Conservation (phyloP, 2,797 vertebrate genomes). For the Anniella stebbinsi region DNA sequence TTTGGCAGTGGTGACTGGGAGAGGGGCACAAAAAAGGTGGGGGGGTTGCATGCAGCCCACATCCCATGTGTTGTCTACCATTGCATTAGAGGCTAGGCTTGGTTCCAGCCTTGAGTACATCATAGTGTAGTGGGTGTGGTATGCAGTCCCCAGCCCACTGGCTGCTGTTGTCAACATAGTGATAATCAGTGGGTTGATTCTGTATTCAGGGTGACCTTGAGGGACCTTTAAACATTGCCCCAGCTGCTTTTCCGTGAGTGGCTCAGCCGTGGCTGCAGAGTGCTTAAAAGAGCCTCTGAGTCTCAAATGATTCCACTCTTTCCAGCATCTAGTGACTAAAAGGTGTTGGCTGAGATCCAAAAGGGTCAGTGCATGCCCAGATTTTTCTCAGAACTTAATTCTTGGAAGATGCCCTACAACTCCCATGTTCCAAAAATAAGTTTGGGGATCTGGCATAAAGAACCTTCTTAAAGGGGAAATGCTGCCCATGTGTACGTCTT, state of each 20-base stretch:
- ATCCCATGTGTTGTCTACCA: too few species aligned
- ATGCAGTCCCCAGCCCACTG: not conserved
- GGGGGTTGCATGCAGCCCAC: too few species aligned
- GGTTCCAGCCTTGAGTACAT: not conserved
- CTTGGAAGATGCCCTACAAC: not conserved
- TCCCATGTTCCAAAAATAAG: constrained; percentile 2
- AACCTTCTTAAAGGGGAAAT: not conserved
- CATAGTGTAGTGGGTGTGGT: not conserved
- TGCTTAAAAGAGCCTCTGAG: not conserved
- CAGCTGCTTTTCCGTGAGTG: not conserved
- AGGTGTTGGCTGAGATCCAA: not conserved
- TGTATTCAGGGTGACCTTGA: not conserved
- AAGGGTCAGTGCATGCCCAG: not conserved
- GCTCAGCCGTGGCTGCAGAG: not conserved
- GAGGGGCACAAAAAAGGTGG: too few species aligned
- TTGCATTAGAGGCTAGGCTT: not conserved
- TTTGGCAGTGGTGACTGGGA: not conserved
- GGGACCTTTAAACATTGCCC: not conserved
- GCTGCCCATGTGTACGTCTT: not conserved
- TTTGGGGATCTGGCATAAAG: not conserved
- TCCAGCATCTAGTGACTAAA: not conserved
- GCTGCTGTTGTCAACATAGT: not conserved
- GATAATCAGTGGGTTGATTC: not conserved
- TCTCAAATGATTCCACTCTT: not conserved
- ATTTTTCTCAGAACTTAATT: not conserved